phyloP scores from a whole-genome alignment of 2,113 vertebrate genomes.

The Gymnocephalus cernua region DNA sequence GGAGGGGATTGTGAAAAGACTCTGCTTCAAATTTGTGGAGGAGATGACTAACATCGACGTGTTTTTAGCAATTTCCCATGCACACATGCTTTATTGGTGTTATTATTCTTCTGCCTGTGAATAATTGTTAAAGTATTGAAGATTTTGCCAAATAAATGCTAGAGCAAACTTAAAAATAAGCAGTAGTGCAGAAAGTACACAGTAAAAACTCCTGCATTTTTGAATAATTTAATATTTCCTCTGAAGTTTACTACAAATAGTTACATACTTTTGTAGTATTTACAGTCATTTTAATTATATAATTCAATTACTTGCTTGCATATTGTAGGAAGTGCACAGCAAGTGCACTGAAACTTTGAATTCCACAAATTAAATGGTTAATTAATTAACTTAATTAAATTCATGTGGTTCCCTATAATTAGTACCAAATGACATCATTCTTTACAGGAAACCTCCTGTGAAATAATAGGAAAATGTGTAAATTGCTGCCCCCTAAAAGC shows the following conservation, averaged over 20 bases:
- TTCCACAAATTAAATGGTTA: background rate
- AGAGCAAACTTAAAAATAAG: no score
- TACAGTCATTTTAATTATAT: background rate
- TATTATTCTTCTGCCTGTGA: background rate
- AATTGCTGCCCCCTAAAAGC: background rate
- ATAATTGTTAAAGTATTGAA: background rate
- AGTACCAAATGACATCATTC: background rate
- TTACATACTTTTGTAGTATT: background rate
- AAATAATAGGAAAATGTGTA: background rate
- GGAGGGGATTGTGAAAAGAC: slow-evolving; percentile 51
- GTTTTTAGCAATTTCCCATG: no score
- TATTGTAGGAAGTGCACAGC: background rate
- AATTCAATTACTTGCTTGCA: background rate
- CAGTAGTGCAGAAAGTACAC: background rate
- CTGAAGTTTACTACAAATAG: background rate
- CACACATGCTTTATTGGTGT: background rate
- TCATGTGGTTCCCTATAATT: background rate
- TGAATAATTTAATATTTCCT: background rate
- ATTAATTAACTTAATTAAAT: background rate
- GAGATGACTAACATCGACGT: slow-evolving; percentile 27
- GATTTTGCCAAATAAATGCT: background rate
- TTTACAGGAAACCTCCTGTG: background rate
- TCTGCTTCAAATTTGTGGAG: slow-evolving; percentile 66
- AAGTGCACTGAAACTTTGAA: no score
- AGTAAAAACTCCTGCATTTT: background rate